Evolutionary conservation across 2,113 vertebrate genomes (phyloP), one percentile per base, ranked within the genome.

Genomic region (Stegastes partitus): DNA sequence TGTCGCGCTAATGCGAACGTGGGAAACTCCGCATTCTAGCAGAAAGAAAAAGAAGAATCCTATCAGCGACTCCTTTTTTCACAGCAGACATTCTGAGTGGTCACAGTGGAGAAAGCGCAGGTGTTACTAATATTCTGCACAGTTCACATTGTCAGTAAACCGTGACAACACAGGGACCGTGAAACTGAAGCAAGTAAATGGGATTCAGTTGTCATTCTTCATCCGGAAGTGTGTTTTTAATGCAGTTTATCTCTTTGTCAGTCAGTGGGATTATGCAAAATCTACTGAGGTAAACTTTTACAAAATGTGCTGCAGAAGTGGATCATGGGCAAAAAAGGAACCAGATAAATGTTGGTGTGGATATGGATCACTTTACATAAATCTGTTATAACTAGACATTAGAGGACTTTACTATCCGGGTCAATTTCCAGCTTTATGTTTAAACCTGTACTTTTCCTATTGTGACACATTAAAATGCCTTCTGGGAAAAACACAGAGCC

Each of bases 61-160:
- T 77, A 49, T 68, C 49, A 61, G 44, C 18, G 9, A 77, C 65
- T 21, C 65, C 61, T 23, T n/a, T n/a, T 63, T 53, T 55, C 23
- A 54, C 50, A 63, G 45, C 22, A 74, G 18, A 21, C 12, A 5
- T 47, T 64, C 28, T 21, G 18, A 74, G 11, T 16, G 1, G 21
- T 26, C 19, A 21, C 10, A 57, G n/a, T 22, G 12, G 8, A 2
- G 47, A 39, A 56, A 62, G n/a, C 47, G 54, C 57, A 16, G 12
- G 21, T 5, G 3, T 25, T 21, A 9, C 26, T n/a, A 42, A 47
- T 61, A 44, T 42, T 68, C 34, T 39, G 25, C n/a, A 22, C 21
- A 1, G 2, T 54, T 55, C 39, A 58, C 11, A 15, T 15, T 42
- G 11, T 15, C 39, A 42, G 39, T 49, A 47, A 70, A 42, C 49